Evolutionary conservation across 2,797 vertebrate genomes (phyloP), one percentile per base, ranked within the genome.

Genomic region (Acrocephalus scirpaceus): DNA sequence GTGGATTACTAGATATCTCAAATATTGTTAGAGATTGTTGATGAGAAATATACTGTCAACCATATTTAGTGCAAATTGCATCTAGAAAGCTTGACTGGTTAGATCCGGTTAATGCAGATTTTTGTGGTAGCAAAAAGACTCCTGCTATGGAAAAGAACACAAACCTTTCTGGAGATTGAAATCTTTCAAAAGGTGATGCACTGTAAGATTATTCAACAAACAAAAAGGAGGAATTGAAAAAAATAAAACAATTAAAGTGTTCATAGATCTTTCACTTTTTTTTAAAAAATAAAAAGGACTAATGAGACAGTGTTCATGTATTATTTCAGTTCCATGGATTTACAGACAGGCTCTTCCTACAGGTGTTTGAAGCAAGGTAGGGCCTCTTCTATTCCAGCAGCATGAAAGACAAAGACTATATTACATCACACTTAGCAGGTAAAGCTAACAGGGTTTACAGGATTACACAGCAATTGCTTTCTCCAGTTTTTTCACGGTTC

Each of bases 381-480:
- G 97, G 96, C 98, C 97, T 97, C 97, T 95, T 98, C 96, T 96
- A 98, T 97, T 97, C 97, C 97, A 98, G 98, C 98, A 98, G 98
- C 98, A 98, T 97, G 97, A 98, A 97, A 97, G 97, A 98, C 98
- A 98, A 97, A 96, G 97, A 98, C 98, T 98, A 98, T 96, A 94
- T 97, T 97, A 98, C 97, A 97, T 96, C 96, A 96, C 94, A 96
- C 96, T 93, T 94, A 96, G 94, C 95, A 96, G 95, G 95, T 96
- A 96, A 95, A 97, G 97, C 90, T 66, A 97, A 97, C 95, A 90
- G 95, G 92, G 96, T 98, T 98, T 99, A 99, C 98, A 99, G 99
- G 97, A 99, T 99, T 96, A 99, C 98, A 97, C 99, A 99, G 98
- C 99, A 99, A 98, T 99, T 99, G 98, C 99, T 99, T 98, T 99